Evolutionary conservation across 64 coral and sea anemone genomes (phyloP).

Genomic region (Anthopleura sola): DNA sequence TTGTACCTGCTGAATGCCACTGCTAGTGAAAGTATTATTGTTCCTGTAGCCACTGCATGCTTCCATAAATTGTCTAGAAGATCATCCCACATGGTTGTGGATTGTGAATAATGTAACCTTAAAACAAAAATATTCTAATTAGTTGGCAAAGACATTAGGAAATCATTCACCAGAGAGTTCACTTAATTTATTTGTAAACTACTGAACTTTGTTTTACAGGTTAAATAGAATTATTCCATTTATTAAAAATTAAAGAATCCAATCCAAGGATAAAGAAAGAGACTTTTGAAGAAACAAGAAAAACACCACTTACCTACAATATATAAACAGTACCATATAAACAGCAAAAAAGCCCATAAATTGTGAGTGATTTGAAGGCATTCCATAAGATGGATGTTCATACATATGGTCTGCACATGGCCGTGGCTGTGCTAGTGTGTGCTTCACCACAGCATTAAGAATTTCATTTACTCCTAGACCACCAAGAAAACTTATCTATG

Average conservation of each 20-base stretch:
- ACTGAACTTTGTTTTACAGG: no score
- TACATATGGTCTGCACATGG: constrained; percentile 76
- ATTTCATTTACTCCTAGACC: constrained; percentile 85
- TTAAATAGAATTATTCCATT: no score
- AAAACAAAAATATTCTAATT: not conserved
- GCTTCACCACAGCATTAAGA: constrained; percentile 70
- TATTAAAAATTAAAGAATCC: no score
- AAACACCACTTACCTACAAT: constrained; percentile 73
- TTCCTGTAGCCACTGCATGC: constrained; percentile 72
- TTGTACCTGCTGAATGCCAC: constrained; percentile 93
- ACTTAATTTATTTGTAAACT: no score
- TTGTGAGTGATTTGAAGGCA: constrained; percentile 95
- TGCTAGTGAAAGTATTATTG: constrained; percentile 46
- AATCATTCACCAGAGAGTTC: no score
- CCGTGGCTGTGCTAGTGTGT: constrained; percentile 71
- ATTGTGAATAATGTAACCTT: constrained; percentile 84
- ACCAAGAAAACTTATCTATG: constrained; percentile 85
- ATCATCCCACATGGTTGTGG: constrained; percentile 93
- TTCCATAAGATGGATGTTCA: constrained; percentile 67
- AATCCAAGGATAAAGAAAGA: not conserved
- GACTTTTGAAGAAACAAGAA: not conserved
- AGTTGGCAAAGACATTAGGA: no score
- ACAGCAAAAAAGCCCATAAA: constrained; percentile 94
- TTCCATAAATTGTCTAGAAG: constrained; percentile 98
- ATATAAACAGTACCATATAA: constrained; percentile 94